Evolutionary conservation across 2,888 invertebrate genomes (phyloP), one percentile per base, ranked within the genome.

Genomic region (Monopis laevigella): DNA sequence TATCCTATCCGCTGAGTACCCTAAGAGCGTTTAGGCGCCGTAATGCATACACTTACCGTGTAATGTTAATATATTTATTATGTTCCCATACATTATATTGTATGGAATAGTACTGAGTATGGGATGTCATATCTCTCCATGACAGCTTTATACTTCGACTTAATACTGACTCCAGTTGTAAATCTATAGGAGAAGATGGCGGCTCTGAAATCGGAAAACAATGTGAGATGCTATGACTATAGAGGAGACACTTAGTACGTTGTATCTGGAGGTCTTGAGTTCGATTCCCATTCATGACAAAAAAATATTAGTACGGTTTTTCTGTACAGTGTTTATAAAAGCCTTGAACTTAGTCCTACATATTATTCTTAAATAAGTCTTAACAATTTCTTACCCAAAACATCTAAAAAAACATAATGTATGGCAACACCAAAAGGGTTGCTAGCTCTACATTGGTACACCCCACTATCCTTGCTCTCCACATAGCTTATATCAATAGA

Each of bases 371-470:
- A n/a, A n/a, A n/a, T n/a, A n/a, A n/a, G n/a, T n/a, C n/a, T n/a
- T n/a, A n/a, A n/a, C n/a, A n/a, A n/a, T n/a, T n/a, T n/a, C n/a
- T 62, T 46, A 80, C 82, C 82, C 4, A 81, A 58, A 44, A 82
- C 75, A 50, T 66, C 62, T 18, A 82, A 49, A 47, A 66, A 54
- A 1, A 78, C 48, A 39, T 58, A 66, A 43, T 61, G 77, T 1
- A 62, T 50, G 0, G 78, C 68, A 0, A 75, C 68, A 0, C 82
- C 82, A 21, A 65, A 78, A 0, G 80, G 77, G 35, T 82, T 82
- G 48, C 71, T 77, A 0, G 80, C 80, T 44, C 72, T 58, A 27
- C 82, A 82, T 46, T 81, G 75, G 43, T 80, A 82, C 0, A 47
- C 55, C 0, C 82, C 82, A 0, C 74, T 70, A 35, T 82, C 80